These are phyloP conservation scores for Caenorhabditis brenneri DNA, from an alignment of 1,140 invertebrate genomes.

Conservation along the genomic window DNA sequence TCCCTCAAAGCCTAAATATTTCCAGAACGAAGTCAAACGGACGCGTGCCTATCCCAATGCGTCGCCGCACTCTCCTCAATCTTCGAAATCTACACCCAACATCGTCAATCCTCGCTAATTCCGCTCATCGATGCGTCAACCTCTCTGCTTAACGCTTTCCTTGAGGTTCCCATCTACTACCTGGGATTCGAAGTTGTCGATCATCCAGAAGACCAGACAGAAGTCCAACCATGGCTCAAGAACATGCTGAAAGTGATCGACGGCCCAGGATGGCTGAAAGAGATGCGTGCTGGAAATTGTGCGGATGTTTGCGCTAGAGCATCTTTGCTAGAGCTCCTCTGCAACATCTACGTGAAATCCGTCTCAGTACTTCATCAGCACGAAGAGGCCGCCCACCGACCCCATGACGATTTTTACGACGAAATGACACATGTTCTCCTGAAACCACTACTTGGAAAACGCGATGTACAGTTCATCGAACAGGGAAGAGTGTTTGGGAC, in stretches of 20 bases:
- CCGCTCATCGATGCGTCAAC: conserved; percentile 59
- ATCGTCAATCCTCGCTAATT: conserved; percentile 54
- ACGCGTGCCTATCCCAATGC: conserved; percentile 63
- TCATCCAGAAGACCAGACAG: neutral
- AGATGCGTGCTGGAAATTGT: neutral
- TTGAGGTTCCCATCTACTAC: conserved; percentile 68
- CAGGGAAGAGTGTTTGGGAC: conserved; percentile 30
- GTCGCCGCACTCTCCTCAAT: conserved; percentile 56
- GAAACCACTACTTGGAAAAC: conserved; percentile 59
- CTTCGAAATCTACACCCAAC: conserved; percentile 58
- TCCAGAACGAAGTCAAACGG: conserved; percentile 67
- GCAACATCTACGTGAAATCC: conserved; percentile 64
- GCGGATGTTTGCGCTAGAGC: conserved; percentile 61
- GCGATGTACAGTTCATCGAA: neutral
- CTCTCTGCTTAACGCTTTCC: conserved; percentile 61
- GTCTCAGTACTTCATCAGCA: conserved; percentile 65
- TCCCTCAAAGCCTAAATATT: too few relatives aligned
- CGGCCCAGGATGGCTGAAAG: conserved; percentile 4
- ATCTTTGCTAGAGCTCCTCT: conserved; percentile 61
- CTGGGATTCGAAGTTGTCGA: conserved; percentile 32
- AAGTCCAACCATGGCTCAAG: conserved; percentile 1
- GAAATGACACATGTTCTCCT: conserved; percentile 65
- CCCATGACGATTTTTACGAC: conserved; percentile 46
- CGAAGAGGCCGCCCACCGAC: conserved; percentile 56
- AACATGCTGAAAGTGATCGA: conserved; percentile 28